A percentile compares a stretch with the other conserved stretches of the same genome.
phyloP scores from a whole-genome alignment of 2,888 invertebrate genomes.

The Nasonovia ribisnigri region DNA sequence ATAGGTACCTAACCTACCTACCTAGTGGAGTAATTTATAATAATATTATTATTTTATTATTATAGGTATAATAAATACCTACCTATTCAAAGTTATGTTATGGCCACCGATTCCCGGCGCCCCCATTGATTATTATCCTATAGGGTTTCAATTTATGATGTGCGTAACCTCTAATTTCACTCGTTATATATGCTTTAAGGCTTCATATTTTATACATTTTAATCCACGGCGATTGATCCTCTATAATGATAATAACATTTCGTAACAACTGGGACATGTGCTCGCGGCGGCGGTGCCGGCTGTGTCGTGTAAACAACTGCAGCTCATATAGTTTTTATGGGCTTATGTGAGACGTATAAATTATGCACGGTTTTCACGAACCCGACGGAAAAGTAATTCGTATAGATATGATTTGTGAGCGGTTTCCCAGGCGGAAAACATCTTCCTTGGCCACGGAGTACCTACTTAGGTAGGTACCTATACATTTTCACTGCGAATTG shows the following conservation, averaged over 20 bases:
- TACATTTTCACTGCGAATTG: too few species aligned
- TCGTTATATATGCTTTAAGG: not conserved
- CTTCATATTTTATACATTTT: not conserved
- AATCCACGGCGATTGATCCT: not conserved
- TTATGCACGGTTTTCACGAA: not conserved
- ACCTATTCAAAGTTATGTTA: not conserved
- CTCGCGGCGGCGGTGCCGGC: not conserved
- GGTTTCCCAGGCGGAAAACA: not conserved
- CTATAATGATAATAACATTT: not conserved
- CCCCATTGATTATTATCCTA: not conserved
- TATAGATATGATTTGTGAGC: slow-evolving; percentile 20
- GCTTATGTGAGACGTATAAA: not conserved
- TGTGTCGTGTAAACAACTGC: not conserved
- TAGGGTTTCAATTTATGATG: not conserved
- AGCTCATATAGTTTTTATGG: not conserved
- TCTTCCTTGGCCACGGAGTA: not conserved
- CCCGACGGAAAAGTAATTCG: not conserved
- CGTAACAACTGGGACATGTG: not conserved
- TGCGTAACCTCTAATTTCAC: not conserved
- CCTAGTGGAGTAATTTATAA: not conserved
- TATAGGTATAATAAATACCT: too few species aligned
- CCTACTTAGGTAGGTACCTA: not conserved
- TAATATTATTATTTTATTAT: not conserved
- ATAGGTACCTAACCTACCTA: not conserved
- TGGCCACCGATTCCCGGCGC: not conserved